phyloP scores from a whole-genome alignment of 1,140 invertebrate species.

The Lucilia cuprina region DNA sequence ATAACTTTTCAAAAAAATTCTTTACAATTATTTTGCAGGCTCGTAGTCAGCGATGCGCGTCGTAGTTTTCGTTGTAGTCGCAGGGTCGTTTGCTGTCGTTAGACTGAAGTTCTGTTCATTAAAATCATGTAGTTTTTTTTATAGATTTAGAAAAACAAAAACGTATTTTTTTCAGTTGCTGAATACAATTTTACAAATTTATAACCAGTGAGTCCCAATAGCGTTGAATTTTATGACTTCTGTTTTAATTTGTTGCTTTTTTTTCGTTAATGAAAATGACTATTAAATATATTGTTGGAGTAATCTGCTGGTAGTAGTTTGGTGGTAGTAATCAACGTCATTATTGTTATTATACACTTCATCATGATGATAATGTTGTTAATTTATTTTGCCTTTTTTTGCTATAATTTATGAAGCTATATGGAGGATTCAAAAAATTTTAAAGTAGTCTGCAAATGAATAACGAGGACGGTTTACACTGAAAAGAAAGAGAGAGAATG shows the following conservation, averaged over 20 bases:
- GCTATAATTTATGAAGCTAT: neutral
- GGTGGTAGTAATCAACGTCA: neutral
- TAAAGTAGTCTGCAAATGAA: neutral
- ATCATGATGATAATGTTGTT: neutral
- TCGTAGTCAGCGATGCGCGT: conserved; percentile 3
- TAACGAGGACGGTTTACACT: neutral
- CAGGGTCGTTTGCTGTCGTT: conserved; percentile 31
- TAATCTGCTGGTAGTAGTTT: neutral
- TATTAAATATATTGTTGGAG: neutral
- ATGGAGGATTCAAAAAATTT: neutral
- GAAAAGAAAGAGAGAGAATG: neutral
- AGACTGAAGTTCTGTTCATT: conserved; percentile 28
- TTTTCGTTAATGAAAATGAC: neutral
- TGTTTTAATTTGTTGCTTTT: neutral
- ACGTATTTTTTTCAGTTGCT: neutral
- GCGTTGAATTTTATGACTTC: neutral
- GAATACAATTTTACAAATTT: neutral
- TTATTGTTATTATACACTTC: neutral
- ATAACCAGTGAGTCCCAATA: conserved; percentile 8
- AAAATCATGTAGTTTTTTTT: conserved; percentile 15
- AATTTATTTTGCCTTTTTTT: neutral
- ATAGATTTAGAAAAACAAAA: neutral
- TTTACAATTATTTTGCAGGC: neutral
- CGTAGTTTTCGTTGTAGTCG: conserved; percentile 23
- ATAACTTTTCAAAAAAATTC: neutral